Evolutionary conservation across 2,113 vertebrate species (phyloP), one percentile per base, ranked within the genome.

Genomic region (Microtus oregoni): DNA sequence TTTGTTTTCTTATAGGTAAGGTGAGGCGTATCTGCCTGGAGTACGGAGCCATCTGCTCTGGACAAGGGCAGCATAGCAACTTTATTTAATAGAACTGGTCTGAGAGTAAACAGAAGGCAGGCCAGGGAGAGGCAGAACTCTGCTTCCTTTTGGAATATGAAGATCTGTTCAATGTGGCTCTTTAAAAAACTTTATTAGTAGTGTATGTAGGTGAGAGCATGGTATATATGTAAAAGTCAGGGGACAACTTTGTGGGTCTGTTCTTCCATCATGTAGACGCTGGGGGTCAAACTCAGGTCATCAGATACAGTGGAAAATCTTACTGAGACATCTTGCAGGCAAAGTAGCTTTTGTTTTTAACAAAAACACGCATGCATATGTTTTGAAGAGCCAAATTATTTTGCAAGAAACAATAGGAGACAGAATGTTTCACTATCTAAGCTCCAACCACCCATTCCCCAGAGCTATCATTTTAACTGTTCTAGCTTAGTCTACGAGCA

Each of bases 301-400:
- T 55, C 24, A 17, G 67, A 15, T 22, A 55, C 7, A 2, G 12
- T 7, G 3, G 24, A 24, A 55, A 55, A 35, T 65, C 24, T 26
- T 38, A 3, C 38, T 20, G 38, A 32, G 38, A 41, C 61, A 47
- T 32, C 82, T 86, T 28, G 26, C 61, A 41, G 61, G 82, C 61
- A 65, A 65, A 30, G 11, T 32, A 55, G 32, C 58, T 72, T 68
- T 68, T 58, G 32, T 68, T 68, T 76, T 47, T n/a, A 90, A n/a
- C 61, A 77, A 78, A 78, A 30, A 44, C 15, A 19, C 7, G 52
- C 17, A 41, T 61, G 63, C 11, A 6, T 47, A 47, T 3, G 17
- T 87, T 86, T 95, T 95, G 41, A 72, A 91, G 75, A 63, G 50
- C 19, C 65, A 73, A 28, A 44, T 72, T 24, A 87, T 52, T 82